Conservation (phyloP, 1,140 invertebrate species). For the Adelges cooleyi region DNA sequence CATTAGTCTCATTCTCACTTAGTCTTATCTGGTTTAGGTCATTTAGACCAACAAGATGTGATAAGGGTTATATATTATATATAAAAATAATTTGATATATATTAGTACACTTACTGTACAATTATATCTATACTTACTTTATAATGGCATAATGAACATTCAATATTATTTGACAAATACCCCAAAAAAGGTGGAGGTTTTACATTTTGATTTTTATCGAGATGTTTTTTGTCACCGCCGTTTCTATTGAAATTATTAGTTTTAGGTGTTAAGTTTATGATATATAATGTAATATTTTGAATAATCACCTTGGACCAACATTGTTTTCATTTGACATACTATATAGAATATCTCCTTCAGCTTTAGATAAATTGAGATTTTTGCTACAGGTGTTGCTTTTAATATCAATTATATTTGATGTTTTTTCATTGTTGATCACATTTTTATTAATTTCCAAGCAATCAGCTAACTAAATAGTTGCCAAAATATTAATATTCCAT, state of each 20-base stretch:
- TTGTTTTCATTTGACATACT: not conserved
- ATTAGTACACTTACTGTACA: no score
- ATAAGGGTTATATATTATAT: no score
- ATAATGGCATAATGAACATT: constrained; percentile 27
- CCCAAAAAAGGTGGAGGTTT: constrained; percentile 25
- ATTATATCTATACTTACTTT: constrained; percentile 25
- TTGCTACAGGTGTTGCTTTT: not conserved
- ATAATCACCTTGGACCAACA: no score
- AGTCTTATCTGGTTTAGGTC: no score
- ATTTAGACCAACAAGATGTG: no score
- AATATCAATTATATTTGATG: not conserved
- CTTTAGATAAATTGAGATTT: not conserved
- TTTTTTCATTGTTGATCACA: not conserved
- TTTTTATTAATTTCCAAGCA: constrained; percentile 4
- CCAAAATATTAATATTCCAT: not conserved
- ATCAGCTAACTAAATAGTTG: constrained; percentile 16
- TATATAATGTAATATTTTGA: no score
- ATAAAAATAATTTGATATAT: no score
- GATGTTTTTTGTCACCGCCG: not conserved
- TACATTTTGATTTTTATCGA: constrained; percentile 27
- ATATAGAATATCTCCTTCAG: not conserved
- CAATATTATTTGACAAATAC: constrained; percentile 29
- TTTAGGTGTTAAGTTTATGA: no score
- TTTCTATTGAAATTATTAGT: not conserved
- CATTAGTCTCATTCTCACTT: no score